These are phyloP conservation scores for Pterophyllum scalare DNA, from an alignment of 2,113 vertebrate genomes.

Conservation along the genomic window DNA sequence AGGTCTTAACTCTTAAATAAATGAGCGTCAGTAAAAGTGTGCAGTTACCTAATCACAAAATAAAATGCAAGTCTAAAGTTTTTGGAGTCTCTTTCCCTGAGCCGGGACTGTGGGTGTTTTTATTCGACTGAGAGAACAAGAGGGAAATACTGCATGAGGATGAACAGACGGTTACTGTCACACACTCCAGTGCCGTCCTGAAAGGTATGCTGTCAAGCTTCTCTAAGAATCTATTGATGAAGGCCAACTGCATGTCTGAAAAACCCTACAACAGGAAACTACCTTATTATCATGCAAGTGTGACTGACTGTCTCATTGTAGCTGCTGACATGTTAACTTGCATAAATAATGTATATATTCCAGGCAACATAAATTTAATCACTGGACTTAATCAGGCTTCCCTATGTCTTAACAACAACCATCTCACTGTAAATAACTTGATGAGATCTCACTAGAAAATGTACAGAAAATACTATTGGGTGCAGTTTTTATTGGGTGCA, in stretches of 20 bases:
- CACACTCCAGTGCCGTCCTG: constrained; percentile 74
- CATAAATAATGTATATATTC: constrained; percentile 18
- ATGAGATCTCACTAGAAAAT: constrained; percentile 22
- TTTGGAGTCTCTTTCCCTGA: background rate
- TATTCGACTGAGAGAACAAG: constrained; percentile 27
- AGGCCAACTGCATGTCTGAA: constrained; percentile 53
- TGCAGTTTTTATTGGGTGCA: constrained; percentile 17
- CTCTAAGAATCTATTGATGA: constrained; percentile 52
- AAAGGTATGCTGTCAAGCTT: constrained; percentile 66
- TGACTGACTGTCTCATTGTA: constrained; percentile 41
- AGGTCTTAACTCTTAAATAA: background rate
- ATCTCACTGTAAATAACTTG: constrained; percentile 32
- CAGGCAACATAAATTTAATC: constrained; percentile 23
- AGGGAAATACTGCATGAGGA: constrained; percentile 30
- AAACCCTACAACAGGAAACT: constrained; percentile 47
- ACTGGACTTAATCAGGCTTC: constrained; percentile 12
- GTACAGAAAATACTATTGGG: constrained; percentile 15
- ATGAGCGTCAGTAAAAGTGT: background rate
- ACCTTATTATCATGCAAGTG: constrained; percentile 56
- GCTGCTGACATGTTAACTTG: constrained; percentile 21
- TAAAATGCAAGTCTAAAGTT: background rate
- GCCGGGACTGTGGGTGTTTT: background rate
- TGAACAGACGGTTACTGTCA: constrained; percentile 72
- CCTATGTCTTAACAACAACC: constrained; percentile 12
- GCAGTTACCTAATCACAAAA: constrained; percentile 4